Evolutionary conservation across 2,797 vertebrate species (phyloP).

Genomic region (Tapirus indicus): DNA sequence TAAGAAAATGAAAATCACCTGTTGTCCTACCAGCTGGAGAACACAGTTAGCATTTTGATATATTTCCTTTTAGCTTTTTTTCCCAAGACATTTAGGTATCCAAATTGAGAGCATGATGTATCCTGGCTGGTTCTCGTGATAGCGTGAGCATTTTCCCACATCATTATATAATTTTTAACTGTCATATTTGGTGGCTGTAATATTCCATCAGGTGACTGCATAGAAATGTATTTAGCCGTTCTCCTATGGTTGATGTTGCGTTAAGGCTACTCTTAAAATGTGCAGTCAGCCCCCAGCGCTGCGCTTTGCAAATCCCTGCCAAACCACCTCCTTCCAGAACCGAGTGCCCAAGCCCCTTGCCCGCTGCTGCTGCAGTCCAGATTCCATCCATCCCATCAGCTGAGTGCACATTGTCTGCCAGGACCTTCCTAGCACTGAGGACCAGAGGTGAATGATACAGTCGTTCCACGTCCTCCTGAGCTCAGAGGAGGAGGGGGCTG

Average conservation of each 20-base stretch:
- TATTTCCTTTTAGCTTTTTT: neutral
- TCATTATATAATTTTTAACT: neutral
- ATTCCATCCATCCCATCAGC: neutral
- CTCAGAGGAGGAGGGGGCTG: neutral
- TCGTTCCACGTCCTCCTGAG: neutral
- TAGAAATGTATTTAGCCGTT: too few species aligned
- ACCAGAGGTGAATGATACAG: neutral
- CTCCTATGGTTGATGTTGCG: rapidly evolving
- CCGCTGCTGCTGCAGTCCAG: neutral
- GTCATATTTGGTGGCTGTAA: neutral
- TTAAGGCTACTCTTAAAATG: neutral
- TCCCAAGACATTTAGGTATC: rapidly evolving
- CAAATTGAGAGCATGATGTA: neutral
- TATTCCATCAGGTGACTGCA: neutral
- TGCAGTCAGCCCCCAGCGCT: neutral
- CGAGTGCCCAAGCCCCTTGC: neutral
- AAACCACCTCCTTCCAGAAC: neutral
- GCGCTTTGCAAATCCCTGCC: neutral
- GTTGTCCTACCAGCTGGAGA: neutral
- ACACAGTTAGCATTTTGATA: neutral
- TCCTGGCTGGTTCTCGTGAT: neutral
- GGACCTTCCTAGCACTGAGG: neutral
- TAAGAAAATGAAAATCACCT: neutral
- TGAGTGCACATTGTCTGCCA: neutral
- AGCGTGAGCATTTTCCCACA: neutral